These are phyloP conservation scores for Hapalemur alaotrensis DNA, from an alignment of 2,797 vertebrate genomes.

Conservation along the genomic window DNA sequence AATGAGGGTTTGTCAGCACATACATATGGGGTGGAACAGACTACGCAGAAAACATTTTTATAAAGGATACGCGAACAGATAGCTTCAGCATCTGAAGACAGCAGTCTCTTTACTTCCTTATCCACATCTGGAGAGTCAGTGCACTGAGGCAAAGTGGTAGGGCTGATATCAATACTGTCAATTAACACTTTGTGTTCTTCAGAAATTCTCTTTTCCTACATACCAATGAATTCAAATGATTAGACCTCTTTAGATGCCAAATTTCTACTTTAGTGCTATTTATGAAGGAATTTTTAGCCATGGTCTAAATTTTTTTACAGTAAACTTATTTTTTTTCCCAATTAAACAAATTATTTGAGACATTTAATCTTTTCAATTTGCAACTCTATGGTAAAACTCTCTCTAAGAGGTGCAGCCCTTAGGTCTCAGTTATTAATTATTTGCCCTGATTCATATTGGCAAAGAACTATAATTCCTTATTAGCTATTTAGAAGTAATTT, in stretches of 20 bases:
- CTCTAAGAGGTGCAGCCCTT: not conserved
- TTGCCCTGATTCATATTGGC: not conserved
- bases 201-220: not conserved
- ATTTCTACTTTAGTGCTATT: constrained; percentile 46
- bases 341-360: constrained; percentile 37
- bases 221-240: constrained; percentile 30
- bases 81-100: constrained; percentile 95
- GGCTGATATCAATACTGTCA: constrained; percentile 30
- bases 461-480: constrained; percentile 39
- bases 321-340: not conserved
- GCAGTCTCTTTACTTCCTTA: constrained; percentile 95
- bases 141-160: constrained; percentile 83
- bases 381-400: constrained; percentile 16
- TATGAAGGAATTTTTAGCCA: constrained; percentile 19
- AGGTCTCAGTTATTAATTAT: constrained; percentile 42
- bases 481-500: constrained; percentile 40
- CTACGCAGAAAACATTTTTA: constrained; percentile 4
- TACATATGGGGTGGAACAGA: not conserved
- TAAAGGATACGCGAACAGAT: constrained; percentile 95
- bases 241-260: not conserved
- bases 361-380: constrained; percentile 41
- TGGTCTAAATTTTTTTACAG: not conserved
- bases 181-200: not conserved
- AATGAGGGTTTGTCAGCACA: constrained; percentile 5
- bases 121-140: constrained; percentile 95